Evolutionary conservation across 2,113 vertebrate species (phyloP).

Genomic region (Potamarius usumacintae): DNA sequence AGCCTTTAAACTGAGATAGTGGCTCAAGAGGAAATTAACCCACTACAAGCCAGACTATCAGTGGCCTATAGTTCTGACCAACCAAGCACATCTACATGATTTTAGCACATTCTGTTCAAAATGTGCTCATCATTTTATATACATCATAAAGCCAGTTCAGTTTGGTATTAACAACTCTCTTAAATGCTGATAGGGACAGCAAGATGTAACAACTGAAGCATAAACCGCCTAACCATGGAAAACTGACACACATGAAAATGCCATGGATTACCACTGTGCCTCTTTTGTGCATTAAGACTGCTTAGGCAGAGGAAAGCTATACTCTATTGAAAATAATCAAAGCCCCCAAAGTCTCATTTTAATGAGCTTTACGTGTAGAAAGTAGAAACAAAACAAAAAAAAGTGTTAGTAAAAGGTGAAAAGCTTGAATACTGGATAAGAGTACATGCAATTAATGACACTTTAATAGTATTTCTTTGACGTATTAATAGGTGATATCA

Average conservation of each 20-base stretch:
- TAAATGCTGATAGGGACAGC: constrained; percentile 23
- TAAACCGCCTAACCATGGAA: not conserved
- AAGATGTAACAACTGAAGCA: constrained; percentile 18
- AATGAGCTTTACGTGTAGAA: not conserved
- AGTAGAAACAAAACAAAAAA: not conserved
- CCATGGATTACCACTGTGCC: not conserved
- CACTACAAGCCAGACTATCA: not conserved
- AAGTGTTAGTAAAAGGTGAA: not conserved
- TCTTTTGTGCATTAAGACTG: not conserved
- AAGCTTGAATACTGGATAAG: not conserved
- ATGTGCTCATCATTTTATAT: no score
- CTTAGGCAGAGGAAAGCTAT: not conserved
- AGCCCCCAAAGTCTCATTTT: not conserved
- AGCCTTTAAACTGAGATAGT: constrained; percentile 2
- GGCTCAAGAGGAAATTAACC: not conserved
- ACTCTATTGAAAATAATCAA: not conserved
- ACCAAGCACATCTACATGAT: not conserved
- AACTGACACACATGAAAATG: not conserved
- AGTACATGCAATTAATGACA: not conserved
- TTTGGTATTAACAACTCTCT: not conserved
- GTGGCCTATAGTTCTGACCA: not conserved
- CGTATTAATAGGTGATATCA: not conserved
- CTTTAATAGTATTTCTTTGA: not conserved
- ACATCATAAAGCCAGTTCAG: no score
- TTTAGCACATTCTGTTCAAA: not conserved